A percentile compares a stretch with the other conserved stretches of the same genome.
These are phyloP conservation scores for Sylvia atricapilla DNA, from an alignment of 2,113 vertebrate genomes.

Conservation along the genomic window DNA sequence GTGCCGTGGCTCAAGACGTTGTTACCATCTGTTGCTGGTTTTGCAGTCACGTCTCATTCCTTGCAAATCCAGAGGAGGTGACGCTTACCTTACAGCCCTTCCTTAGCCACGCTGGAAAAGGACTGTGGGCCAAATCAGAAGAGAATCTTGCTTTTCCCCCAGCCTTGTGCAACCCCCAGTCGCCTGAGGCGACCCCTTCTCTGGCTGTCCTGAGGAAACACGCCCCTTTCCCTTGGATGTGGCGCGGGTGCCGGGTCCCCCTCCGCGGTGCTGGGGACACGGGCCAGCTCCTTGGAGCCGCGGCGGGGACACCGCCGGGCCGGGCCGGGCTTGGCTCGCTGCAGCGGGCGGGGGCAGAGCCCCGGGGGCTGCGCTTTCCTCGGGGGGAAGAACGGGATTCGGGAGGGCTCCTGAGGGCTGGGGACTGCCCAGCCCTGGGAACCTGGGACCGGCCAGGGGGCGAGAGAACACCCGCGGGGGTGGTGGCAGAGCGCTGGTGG, in stretches of 20 bases:
- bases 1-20: background rate
- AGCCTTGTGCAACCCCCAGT: background rate
- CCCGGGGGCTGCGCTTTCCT: background rate
- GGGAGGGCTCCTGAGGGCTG: background rate
- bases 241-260: background rate
- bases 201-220: background rate
- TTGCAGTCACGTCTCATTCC: background rate
- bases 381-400: accelerated
- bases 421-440: background rate
- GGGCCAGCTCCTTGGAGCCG: accelerated
- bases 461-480: background rate
- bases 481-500: background rate
- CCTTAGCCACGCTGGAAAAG: background rate
- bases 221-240: accelerated
- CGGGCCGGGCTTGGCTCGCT: background rate
- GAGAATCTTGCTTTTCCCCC: no score
- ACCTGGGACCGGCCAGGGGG: background rate
- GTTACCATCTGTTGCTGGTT: background rate
- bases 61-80: background rate
- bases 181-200: background rate
- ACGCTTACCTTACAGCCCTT: background rate
- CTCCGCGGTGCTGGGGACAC: background rate
- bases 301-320: background rate
- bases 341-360: background rate
- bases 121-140: background rate